Evolutionary conservation across 2,113 vertebrate species (phyloP), one percentile per base, ranked within the genome.

Genomic region (Otolemur garnettii): DNA sequence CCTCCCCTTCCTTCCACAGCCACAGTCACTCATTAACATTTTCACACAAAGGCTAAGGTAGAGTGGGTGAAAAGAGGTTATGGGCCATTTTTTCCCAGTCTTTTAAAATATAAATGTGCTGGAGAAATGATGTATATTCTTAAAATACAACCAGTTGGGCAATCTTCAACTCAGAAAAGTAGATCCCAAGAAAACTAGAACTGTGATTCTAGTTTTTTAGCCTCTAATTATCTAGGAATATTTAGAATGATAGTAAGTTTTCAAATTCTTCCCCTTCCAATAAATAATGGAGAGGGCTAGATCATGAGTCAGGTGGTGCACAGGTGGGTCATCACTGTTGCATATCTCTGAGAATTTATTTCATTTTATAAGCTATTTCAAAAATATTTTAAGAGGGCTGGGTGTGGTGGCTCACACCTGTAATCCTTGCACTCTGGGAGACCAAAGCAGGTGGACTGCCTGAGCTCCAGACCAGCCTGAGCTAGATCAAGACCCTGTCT

Each of bases 121-220:
- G 5, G 30, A 60, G 24, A 93, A 74, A 84, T 30, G 35, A 38
- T 42, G 14, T 64, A 57, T 45, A 87, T 8, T 68, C 33, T 38
- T 62, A 18, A 30, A 57, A 66, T 64, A 35, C 13, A 55, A 80
- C 14, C 64, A 79, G 45, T 1, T 19, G n/a, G 19, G 7, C 45
- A 57, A 7, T 87, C n/a, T 59, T 72, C 55, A 90, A 72, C 30
- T 59, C 24, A 74, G 66, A 91, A 79, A 83, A 71, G 33, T 3
- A 59, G 26, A 42, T 68, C n/a, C 74, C 14, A 87, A 92, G 78
- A 94, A 92, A 88, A 96, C 12, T 1, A 72, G 6, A 94, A 77
- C 28, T 64, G 18, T 50, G 45, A 50, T 50, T 50, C 45, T 50
- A 50, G 45, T 15, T 90, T 87, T 64, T 94, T 17, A 64, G 55